Conservation (phyloP, 1,140 invertebrate species). For the Leptinotarsa undecemlineata region DNA sequence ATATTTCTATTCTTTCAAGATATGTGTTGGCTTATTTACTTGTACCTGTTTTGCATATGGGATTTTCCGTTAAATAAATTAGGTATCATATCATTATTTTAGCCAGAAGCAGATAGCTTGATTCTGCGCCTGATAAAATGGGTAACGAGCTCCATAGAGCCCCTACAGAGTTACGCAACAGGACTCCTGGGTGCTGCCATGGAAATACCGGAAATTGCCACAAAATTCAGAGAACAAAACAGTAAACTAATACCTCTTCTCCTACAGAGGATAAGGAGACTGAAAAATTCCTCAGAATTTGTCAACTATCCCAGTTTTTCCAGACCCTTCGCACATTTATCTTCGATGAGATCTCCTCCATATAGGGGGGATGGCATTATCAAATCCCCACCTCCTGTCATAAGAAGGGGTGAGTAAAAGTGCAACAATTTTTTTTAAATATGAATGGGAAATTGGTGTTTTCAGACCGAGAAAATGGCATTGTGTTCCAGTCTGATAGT, state of each 20-base stretch:
- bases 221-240: conserved; percentile 87
- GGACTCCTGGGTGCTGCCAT: conserved; percentile 93
- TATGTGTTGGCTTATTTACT: too few species aligned
- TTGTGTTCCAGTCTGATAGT: background rate
- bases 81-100: conserved; percentile 39
- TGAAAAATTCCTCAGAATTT: conserved; percentile 62
- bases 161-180: conserved; percentile 90
- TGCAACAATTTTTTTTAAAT: background rate
- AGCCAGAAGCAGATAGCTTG: conserved; percentile 83
- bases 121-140: conserved; percentile 84
- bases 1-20: too few species aligned
- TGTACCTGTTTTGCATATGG: background rate
- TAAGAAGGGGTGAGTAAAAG: conserved; percentile 25
- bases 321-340: conserved; percentile 67
- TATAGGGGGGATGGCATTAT: conserved; percentile 42
- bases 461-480: background rate
- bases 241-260: conserved; percentile 83
- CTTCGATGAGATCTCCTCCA: conserved; percentile 49
- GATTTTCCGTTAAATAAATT: background rate
- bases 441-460: background rate
- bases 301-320: conserved; percentile 31
- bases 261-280: conserved; percentile 76
- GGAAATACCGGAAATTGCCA: conserved; percentile 93
- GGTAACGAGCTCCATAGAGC: conserved; percentile 85
- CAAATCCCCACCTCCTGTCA: conserved; percentile 27